A percentile compares a stretch with the other conserved stretches of the same genome.
phyloP scores from a whole-genome alignment of 2,113 vertebrate species.

The Syrmaticus mikado region DNA sequence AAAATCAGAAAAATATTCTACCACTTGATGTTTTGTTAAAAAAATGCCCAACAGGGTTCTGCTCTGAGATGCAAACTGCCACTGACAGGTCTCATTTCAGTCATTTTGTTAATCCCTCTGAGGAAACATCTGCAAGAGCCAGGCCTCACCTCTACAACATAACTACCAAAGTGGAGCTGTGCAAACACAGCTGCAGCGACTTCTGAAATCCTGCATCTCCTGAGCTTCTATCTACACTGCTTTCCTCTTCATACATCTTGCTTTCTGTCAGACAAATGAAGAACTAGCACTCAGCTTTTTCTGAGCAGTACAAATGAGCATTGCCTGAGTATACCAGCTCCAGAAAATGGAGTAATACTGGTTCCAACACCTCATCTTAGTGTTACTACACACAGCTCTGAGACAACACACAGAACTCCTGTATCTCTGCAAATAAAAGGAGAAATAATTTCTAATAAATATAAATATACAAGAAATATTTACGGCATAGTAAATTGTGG shows the following conservation, averaged over 20 bases:
- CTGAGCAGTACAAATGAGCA: not conserved
- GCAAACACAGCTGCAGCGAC: not conserved
- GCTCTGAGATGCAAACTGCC: not conserved
- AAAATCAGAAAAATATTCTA: not conserved
- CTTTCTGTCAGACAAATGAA: not conserved
- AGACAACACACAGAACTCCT: not conserved
- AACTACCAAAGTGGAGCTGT: not conserved
- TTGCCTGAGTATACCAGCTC: not conserved
- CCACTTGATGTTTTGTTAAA: not conserved
- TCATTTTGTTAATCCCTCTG: not conserved
- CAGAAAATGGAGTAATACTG: not conserved
- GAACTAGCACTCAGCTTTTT: not conserved
- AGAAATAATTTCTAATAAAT: not conserved
- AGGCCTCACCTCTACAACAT: not conserved
- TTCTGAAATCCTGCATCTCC: not conserved
- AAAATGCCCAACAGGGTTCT: not conserved
- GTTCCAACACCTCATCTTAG: not conserved
- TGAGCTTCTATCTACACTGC: not conserved
- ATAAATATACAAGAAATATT: not conserved
- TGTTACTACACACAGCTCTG: not conserved
- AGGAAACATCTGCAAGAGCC: not conserved
- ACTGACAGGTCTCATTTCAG: rapidly evolving
- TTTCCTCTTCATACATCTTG: not conserved
- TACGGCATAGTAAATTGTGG: not conserved
- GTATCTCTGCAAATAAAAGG: not conserved